phyloP scores from a whole-genome alignment of 2,888 invertebrate genomes.

The Pecten maximus region DNA sequence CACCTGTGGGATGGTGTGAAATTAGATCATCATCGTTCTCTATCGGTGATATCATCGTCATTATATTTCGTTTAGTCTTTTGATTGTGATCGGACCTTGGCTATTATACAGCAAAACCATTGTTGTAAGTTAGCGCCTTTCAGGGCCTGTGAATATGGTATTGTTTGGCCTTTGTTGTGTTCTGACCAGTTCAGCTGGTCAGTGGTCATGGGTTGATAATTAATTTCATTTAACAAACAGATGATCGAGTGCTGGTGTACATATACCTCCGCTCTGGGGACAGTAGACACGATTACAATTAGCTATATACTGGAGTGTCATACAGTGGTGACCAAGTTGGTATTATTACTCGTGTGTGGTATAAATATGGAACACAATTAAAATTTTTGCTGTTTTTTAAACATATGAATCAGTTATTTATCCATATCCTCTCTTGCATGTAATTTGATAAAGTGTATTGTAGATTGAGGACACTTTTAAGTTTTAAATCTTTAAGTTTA shows the following conservation, averaged over 20 bases:
- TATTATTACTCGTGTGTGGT: no score
- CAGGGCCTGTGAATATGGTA: not conserved
- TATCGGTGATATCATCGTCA: not conserved
- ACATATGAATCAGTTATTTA: no score
- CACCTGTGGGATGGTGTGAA: not conserved
- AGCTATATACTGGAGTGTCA: no score
- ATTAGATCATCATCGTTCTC: not conserved
- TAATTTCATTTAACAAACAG: conserved; percentile 2
- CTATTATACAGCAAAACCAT: not conserved
- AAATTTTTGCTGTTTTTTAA: no score
- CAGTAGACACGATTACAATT: no score
- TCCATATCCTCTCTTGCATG: no score
- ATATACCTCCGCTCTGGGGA: not conserved
- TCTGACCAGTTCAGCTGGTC: not conserved
- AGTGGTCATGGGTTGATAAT: not conserved
- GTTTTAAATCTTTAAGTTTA: no score
- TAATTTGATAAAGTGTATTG: no score
- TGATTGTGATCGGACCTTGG: not conserved
- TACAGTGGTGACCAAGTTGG: no score
- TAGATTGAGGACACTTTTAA: no score
- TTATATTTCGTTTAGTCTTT: not conserved
- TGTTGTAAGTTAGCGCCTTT: not conserved
- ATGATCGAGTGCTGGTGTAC: not conserved
- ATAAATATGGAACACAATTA: no score
- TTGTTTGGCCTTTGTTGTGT: not conserved